These are phyloP conservation scores for Myotis pilosus DNA, from an alignment of 2,797 vertebrate genomes.

Conservation along the genomic window DNA sequence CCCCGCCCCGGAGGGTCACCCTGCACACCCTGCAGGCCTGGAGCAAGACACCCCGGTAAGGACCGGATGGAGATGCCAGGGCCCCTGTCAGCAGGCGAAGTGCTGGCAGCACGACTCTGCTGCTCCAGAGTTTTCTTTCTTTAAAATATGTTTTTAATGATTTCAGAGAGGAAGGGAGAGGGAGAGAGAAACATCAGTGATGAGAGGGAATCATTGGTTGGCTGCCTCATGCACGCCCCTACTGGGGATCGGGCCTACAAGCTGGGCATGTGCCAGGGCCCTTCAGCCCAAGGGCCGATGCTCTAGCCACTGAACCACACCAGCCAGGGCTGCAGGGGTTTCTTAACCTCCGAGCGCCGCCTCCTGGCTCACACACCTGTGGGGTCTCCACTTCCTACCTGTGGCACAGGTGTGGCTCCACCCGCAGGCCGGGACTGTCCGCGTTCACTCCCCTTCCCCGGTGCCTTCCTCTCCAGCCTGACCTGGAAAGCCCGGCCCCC, in stretches of 20 bases:
- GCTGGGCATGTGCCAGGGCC: too few relatives aligned
- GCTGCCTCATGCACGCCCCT: too few relatives aligned
- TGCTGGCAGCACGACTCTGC: neutral
- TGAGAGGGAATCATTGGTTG: too few relatives aligned
- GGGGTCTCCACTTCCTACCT: neutral
- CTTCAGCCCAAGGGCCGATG: too few relatives aligned
- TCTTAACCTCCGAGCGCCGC: fast-evolving
- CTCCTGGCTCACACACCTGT: neutral
- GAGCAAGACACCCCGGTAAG: slow-evolving; percentile 94
- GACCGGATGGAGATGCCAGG: neutral
- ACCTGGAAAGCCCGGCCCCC: neutral
- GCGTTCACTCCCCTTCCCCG: fast-evolving
- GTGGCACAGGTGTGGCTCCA: fast-evolving
- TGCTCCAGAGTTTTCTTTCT: neutral
- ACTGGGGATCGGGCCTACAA: too few relatives aligned
- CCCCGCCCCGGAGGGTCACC: slow-evolving; percentile 91
- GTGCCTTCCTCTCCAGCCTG: neutral
- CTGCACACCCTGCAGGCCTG: slow-evolving; percentile 94
- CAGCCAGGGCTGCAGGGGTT: too few relatives aligned
- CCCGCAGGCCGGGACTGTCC: fast-evolving
- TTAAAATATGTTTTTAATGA: too few relatives aligned
- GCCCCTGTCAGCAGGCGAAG: neutral
- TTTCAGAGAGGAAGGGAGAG: too few relatives aligned
- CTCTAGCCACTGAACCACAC: too few relatives aligned
- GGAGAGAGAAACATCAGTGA: too few relatives aligned